Percentiles rank a stretch among this genome's conserved stretches.
Conservation (phyloP, 2,113 vertebrate species). For the Clarias gariepinus region DNA sequence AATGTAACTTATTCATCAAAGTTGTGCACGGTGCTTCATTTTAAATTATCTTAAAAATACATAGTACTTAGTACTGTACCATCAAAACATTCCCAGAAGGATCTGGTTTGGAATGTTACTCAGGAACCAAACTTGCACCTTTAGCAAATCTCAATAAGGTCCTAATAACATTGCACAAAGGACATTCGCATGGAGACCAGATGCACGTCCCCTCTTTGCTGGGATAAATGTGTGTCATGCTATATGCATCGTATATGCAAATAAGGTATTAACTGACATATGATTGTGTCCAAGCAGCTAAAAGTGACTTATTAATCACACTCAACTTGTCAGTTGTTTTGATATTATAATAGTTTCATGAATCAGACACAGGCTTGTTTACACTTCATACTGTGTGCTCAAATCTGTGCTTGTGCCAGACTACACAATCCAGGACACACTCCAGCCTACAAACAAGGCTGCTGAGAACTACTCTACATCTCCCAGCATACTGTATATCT, state of each 20-base stretch:
- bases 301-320: background rate
- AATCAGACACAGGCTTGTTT: background rate
- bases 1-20: background rate
- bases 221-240: background rate
- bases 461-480: too few relatives aligned
- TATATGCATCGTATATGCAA: background rate
- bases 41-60: background rate
- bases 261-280: background rate
- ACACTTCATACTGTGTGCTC: background rate
- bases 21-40: background rate
- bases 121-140: too few relatives aligned
- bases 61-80: background rate
- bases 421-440: too few relatives aligned
- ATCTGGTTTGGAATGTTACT: too few relatives aligned
- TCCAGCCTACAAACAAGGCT: too few relatives aligned
- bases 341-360: background rate
- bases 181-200: too few relatives aligned
- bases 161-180: too few relatives aligned
- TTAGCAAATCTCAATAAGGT: too few relatives aligned
- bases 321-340: background rate
- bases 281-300: background rate
- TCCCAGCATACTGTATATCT: too few relatives aligned
- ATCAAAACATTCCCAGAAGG: too few relatives aligned
- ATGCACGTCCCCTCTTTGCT: background rate
- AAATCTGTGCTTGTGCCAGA: background rate